Conservation (phyloP, 2,888 invertebrate species). For the Cryptosula pallasiana region DNA sequence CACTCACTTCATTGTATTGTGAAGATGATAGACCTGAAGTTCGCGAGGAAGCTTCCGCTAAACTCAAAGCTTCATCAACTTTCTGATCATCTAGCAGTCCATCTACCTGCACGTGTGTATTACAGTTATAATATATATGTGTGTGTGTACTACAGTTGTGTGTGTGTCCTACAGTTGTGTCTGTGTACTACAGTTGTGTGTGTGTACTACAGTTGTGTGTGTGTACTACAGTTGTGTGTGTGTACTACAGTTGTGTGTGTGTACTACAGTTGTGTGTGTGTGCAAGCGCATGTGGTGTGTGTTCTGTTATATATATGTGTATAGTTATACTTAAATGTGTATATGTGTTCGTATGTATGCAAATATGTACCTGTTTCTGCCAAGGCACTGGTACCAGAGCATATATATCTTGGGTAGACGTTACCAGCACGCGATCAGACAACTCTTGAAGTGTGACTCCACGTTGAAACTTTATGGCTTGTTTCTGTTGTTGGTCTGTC, state of each 20-base stretch:
- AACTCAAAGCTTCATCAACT: constrained; percentile 56
- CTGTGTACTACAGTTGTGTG: too few species aligned
- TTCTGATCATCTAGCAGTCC: constrained; percentile 53
- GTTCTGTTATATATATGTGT: too few species aligned
- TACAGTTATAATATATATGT: too few species aligned
- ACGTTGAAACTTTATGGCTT: constrained; percentile 56
- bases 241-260: too few species aligned
- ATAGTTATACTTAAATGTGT: too few species aligned
- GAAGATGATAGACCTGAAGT: constrained; percentile 47
- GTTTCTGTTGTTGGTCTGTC: constrained; percentile 57
- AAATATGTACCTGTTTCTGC: constrained; percentile 58
- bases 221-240: too few species aligned
- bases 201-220: too few species aligned
- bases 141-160: too few species aligned
- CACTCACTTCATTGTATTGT: constrained; percentile 47
- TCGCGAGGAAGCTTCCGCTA: constrained; percentile 54
- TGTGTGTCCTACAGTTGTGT: too few species aligned
- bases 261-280: too few species aligned
- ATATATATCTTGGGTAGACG: constrained; percentile 54
- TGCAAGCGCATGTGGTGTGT: too few species aligned
- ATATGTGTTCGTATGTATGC: too few species aligned
- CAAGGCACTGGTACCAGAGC: constrained; percentile 56
- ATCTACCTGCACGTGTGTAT: constrained; percentile 54
- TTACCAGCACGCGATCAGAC: constrained; percentile 57
- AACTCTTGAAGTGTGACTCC: constrained; percentile 56